These are phyloP conservation scores for Protobothrops flavoviridis DNA, from an alignment of 2,113 vertebrate genomes.

Conservation along the genomic window DNA sequence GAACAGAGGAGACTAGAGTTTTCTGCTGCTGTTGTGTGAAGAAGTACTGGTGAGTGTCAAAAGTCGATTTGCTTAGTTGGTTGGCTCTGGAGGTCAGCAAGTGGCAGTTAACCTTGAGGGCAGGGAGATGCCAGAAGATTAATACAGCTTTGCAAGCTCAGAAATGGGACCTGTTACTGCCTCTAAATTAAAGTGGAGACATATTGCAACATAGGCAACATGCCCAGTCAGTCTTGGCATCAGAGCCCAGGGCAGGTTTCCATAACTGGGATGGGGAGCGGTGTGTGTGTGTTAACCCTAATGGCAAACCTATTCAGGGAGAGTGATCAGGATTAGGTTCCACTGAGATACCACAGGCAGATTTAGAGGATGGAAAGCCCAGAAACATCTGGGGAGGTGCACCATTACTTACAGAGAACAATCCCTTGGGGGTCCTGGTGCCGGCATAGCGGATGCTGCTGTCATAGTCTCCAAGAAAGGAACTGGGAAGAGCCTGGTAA, in stretches of 20 bases:
- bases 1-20: neutral
- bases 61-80: neutral
- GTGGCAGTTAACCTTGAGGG: neutral
- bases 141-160: neutral
- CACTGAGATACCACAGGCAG: no score
- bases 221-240: neutral
- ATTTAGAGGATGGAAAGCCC: no score
- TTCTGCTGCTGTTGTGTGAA: neutral
- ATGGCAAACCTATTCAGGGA: neutral
- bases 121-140: slow-evolving; percentile 4
- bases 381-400: neutral
- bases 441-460: slow-evolving; percentile 5
- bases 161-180: neutral
- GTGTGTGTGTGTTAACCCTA: neutral
- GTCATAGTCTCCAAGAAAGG: slow-evolving; percentile 23
- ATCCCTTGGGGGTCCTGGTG: neutral
- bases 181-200: slow-evolving; percentile 4
- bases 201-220: neutral
- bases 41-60: neutral
- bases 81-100: neutral
- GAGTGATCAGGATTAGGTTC: neutral
- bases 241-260: neutral
- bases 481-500: slow-evolving; percentile 27
- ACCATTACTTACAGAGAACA: neutral
- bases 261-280: neutral